Conservation (phyloP, 2,888 invertebrate genomes). For the Drosophila meridionalis region DNA sequence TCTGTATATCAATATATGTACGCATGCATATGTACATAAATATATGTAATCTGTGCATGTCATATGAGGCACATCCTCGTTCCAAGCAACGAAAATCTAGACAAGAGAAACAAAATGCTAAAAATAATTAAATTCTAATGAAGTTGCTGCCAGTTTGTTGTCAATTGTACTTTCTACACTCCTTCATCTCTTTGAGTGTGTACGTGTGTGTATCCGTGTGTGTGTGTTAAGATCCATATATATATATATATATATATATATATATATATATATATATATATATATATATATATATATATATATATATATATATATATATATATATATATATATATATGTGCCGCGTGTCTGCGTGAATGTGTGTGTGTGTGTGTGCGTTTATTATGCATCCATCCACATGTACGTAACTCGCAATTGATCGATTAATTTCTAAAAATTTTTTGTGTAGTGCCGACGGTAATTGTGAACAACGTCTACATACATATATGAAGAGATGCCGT, state of each 20-base stretch:
- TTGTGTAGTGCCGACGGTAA: conserved; percentile 38
- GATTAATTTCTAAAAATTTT: not conserved
- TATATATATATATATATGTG: not conserved
- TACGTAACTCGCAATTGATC: conserved; percentile 2
- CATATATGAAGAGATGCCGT: not conserved
- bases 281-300: no score
- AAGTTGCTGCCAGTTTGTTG: conserved; percentile 24
- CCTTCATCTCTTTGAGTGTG: no score
- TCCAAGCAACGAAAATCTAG: conserved; percentile 14
- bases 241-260: not conserved
- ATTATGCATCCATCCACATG: not conserved
- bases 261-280: not conserved
- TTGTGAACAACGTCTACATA: conserved; percentile 6
- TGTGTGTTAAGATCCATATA: conserved; percentile 5
- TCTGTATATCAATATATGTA: not conserved
- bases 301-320: not conserved
- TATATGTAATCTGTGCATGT: not conserved
- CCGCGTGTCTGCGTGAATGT: not conserved
- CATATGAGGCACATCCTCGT: conserved; percentile 10
- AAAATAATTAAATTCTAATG: conserved; percentile 46
- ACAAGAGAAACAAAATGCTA: conserved; percentile 35
- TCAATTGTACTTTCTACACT: conserved; percentile 7
- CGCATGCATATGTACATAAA: not conserved
- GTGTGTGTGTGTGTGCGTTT: not conserved
- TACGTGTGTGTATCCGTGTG: not conserved